Conservation (phyloP, 2,113 vertebrate species). For the Leiothrix lutea region DNA sequence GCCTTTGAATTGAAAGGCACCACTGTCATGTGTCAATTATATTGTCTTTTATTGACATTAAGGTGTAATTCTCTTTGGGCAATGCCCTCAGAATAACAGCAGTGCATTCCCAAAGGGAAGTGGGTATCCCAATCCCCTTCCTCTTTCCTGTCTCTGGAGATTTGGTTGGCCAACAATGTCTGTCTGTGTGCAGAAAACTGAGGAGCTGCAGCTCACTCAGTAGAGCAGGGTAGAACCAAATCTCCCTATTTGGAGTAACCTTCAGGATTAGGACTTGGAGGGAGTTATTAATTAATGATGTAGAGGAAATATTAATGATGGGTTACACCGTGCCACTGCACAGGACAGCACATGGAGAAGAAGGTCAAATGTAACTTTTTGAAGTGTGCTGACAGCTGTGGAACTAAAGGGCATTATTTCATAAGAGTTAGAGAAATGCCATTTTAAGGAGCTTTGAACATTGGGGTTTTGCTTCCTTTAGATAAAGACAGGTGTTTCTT, state of each 20-base stretch:
- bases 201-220: neutral
- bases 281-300: neutral
- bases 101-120: neutral
- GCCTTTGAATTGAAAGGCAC: neutral
- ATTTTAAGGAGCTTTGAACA: neutral
- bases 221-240: neutral
- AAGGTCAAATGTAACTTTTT: neutral
- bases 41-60: neutral
- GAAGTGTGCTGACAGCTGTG: neutral
- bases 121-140: neutral
- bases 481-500: neutral
- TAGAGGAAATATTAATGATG: neutral
- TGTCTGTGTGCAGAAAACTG: neutral
- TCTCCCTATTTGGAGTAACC: neutral
- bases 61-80: neutral
- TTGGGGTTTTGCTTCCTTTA: neutral
- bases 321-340: neutral
- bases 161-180: accelerated
- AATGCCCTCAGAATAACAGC: neutral
- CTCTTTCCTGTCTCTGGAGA: neutral
- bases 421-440: neutral
- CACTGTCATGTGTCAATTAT: neutral
- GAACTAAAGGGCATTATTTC: neutral
- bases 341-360: neutral
- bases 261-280: neutral